Base-by-base conservation (phyloP, 1,140 invertebrate species). In the Aphaenogaster floridana region DNA sequence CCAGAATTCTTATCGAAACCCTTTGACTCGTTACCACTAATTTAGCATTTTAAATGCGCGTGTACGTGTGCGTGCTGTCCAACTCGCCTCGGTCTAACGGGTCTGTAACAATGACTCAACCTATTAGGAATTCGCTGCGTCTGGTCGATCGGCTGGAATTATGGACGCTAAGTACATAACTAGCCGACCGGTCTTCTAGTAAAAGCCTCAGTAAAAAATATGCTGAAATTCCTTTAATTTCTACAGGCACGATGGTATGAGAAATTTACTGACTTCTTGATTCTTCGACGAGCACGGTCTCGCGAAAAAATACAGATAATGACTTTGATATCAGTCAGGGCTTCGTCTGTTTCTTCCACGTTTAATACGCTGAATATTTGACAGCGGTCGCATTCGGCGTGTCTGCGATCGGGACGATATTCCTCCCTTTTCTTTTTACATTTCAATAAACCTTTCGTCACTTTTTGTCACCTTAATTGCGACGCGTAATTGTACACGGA, bases 31-130 rank as follows among this genome's bases (percentile, higher is more conserved):
- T 89, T 91, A 89, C 72, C 77, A 77, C 74, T 91, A 91, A 91
- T 91, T 91, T 91, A 91, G 80, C 90, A 72, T 91, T 91, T 80
- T 87, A 88, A 89, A 89, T 85, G 77, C 54, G 61, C 72, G 34
- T 52, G 57, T 64, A 28, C 66, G 48, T 84, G 52, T 63, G 78
- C 74, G 59, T 74, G 39, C 52, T 48, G 64, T 78, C 34, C 52
- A 42, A 54, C 57, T 36, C n/a, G 61, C 61, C 42, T 63, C 77
- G 39, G 66, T 8, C 52, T 34, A 69, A 28, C 36, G 36, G 50
- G 52, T 50, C 39, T 63, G 34, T 89, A 86, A 87, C 88, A 89
- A 81, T 91, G 89, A 91, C 87, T 91, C 84, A 89, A 91, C 85
- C 63, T 81, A 83, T 86, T 63, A 91, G 77, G 84, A 91, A 91